These are phyloP conservation scores for Agriopis leucophaearia DNA, from an alignment of 2,888 invertebrate species.

Conservation along the genomic window DNA sequence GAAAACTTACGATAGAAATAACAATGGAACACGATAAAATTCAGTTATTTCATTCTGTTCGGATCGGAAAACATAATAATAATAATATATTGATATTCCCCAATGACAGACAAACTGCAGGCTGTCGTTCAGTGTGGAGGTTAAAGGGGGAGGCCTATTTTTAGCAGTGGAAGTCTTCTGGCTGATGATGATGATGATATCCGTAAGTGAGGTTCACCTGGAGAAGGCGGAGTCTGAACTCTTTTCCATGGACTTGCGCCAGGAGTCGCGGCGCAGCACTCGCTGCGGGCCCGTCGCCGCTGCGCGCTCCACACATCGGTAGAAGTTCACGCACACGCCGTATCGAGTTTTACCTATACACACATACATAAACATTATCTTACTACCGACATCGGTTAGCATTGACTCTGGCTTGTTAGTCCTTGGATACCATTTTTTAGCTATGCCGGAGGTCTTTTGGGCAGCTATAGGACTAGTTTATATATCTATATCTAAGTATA, in stretches of 20 bases:
- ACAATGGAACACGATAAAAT: neutral
- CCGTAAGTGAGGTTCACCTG: constrained; percentile 87
- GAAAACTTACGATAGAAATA: too few species aligned
- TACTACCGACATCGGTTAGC: neutral
- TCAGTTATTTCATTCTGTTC: neutral
- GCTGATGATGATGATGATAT: neutral
- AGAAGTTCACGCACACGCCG: constrained; percentile 99
- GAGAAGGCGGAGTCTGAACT: constrained; percentile 97
- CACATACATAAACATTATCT: neutral
- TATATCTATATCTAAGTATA: too few species aligned
- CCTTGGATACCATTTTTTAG: neutral
- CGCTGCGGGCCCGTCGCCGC: constrained; percentile 77
- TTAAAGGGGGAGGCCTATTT: too few species aligned
- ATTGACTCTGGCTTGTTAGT: neutral
- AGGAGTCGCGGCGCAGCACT: constrained; percentile 92
- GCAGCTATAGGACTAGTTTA: too few species aligned
- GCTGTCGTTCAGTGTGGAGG: too few species aligned
- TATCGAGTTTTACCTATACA: constrained; percentile 93
- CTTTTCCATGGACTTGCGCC: constrained; percentile 96
- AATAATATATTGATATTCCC: neutral
- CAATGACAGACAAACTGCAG: too few species aligned
- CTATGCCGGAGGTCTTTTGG: too few species aligned
- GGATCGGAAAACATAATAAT: neutral
- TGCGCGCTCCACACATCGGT: constrained; percentile 94
- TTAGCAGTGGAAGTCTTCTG: too few species aligned